Base-by-base conservation (phyloP, 64 coral and sea anemone genomes). In the Cladopsammia gracilis region DNA sequence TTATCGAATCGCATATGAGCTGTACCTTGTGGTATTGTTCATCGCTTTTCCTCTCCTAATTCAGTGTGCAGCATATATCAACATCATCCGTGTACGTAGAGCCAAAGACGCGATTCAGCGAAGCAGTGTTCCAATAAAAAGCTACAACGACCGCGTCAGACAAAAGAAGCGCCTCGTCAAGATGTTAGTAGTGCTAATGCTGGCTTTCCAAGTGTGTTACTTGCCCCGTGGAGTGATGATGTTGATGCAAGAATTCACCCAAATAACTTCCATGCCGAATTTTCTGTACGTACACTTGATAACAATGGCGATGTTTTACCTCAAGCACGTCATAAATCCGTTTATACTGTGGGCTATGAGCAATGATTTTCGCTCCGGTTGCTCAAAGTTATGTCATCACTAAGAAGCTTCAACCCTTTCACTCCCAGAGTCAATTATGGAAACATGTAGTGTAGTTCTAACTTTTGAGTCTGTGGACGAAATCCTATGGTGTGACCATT, bases 271-370 rank as follows among this genome's bases (percentile, higher is more conserved):
- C 66, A 78, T 78, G 65, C 73, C 80, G 1, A 7, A 26, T 14
- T 73, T 96, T 18, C 64, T 18, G 3, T 92, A 96, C 69, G 53
- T 96, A 45, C 50, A 92, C 49, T 45, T 95, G 18, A 34, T 88
- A 19, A 54, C 82, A 9, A 14, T 95, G 43, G 67, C 87, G 65
- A 70, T 88, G 13, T 87, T 86, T 74, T 95, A 95, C 60, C 45
- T 95, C 14, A 95, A 92, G 18, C 94, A 95, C 26, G 76, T 96
- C 10, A 91, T 96, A 47, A 96, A 92, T 43, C 90, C 94, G 12
- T 51, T 92, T 47, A 80, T 96, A 43, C 67, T 96, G 1, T 96
- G 79, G 80, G 94, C 70, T 1, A 96, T 96, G 94, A 96, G 94
- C 50, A 66, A 84, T 2, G 94, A 96, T 82, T 96, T 92, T 64